Evolutionary conservation across 2,888 invertebrate species (phyloP).

Genomic region (Nomada fucata): DNA sequence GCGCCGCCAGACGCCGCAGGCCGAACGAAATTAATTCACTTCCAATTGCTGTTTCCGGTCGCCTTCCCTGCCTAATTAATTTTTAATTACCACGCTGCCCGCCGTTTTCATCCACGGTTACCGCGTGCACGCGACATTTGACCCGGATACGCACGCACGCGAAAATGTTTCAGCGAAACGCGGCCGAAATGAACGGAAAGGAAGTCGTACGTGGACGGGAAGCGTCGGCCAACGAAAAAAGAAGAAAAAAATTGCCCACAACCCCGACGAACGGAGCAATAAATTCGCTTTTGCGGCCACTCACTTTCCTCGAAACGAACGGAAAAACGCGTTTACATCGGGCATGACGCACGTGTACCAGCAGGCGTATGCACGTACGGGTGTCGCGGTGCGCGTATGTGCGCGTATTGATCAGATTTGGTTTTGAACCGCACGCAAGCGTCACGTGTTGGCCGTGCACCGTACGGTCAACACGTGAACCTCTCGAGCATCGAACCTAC

Average conservation of each 20-base stretch:
- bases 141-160: constrained; percentile 17
- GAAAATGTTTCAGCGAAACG: neutral
- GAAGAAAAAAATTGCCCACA: neutral
- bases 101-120: neutral
- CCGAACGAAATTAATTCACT: no score
- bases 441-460: constrained; percentile 49
- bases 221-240: neutral
- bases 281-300: constrained; percentile 12
- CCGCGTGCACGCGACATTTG: constrained; percentile 10
- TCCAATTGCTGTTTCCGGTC: neutral
- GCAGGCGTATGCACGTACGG: neutral
- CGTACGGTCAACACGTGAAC: constrained; percentile 44
- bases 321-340: constrained; percentile 40
- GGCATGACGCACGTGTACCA: constrained; percentile 43
- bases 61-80: neutral
- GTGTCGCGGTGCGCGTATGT: constrained; percentile 15
- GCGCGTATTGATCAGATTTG: constrained; percentile 59
- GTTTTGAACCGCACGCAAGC: constrained; percentile 50
- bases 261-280: neutral
- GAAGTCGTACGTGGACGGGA: neutral
- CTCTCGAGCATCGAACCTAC: constrained; percentile 40
- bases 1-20: no score
- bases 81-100: constrained; percentile 18
- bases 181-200: neutral
- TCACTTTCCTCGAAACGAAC: neutral